Evolutionary conservation across 2,113 vertebrate species (phyloP).

Genomic region (Brachypodius melanocephalos): DNA sequence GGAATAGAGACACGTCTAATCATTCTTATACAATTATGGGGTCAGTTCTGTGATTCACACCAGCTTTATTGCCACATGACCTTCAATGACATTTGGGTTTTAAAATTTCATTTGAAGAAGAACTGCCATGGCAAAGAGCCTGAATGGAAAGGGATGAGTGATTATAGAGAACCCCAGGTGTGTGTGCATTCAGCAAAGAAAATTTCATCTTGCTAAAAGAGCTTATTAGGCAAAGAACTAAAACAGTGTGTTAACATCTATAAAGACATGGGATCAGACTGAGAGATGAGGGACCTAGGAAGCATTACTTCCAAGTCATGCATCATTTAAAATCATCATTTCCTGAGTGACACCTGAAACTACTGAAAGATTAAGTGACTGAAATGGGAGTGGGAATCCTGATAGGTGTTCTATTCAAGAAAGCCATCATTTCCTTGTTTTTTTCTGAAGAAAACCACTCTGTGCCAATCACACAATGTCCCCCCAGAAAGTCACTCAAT

Average conservation of each 20-base stretch:
- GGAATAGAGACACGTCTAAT: neutral
- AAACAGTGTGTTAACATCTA: neutral
- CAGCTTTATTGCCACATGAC: neutral
- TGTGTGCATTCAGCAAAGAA: neutral
- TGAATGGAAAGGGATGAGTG: neutral
- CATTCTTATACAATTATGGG: neutral
- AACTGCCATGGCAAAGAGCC: neutral
- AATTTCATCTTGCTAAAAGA: neutral
- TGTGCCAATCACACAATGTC: neutral
- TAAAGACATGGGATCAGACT: neutral
- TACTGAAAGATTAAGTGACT: neutral
- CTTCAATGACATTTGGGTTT: slow-evolving; percentile 19
- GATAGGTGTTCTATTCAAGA: neutral
- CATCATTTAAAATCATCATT: neutral
- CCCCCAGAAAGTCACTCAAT: neutral
- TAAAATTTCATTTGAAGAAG: neutral
- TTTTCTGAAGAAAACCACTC: neutral
- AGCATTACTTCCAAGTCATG: neutral
- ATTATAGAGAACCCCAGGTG: neutral
- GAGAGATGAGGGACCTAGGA: neutral
- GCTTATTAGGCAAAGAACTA: neutral
- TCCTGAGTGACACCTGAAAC: neutral
- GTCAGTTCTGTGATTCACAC: neutral
- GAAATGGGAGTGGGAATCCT: neutral
- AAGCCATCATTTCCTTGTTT: neutral